Base-by-base conservation (phyloP, 2,113 vertebrate species). In the Orycteropus afer region DNA sequence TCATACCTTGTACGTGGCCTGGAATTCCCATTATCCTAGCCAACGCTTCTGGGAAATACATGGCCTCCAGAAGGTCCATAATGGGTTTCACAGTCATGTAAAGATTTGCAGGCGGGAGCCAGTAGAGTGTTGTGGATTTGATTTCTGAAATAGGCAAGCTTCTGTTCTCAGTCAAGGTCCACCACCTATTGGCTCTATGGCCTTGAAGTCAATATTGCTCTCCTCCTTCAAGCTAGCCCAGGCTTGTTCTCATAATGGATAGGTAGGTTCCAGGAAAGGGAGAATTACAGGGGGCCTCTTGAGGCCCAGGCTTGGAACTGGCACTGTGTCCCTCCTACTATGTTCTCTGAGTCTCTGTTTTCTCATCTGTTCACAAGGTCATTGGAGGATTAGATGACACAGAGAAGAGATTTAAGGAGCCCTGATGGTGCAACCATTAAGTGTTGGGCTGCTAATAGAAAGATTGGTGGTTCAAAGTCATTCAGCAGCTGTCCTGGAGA, bases 31-130 rank as follows among this genome's bases (percentile, higher is more conserved):
- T 42, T 65, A 1, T 9, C 18, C 6, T 18, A 0, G 8, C 29
- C 12, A 4, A 5, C 27, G 37, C 61, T 22, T 79, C 20, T 40
- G 47, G 63, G 40, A 55, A 20, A 20, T 18, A 29, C 1, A 6
- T 5, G 51, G 2, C 1, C 47, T 47, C 27, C 37, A 32, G 5
- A 9, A 73, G 17, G n/a, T 27, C 14, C 55, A 13, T 2, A 5
- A 0, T 45, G 29, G 45, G 8, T 9, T 20, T 27, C 37, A 8
- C 23, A 37, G 0, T 12, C 34, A 3, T 14, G 5, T 51, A 42
- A 45, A 76, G n/a, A 49, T 82, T 42, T 23, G 11, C 2, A 29
- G 20, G 11, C 42, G 27, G n/a, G 47, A 37, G 40, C 25, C 27
- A 8, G 1, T 22, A 40, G 34, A 42, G 5, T 18, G 22, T 34